Base-by-base conservation (phyloP, 1,140 invertebrate species). In the Hyles vespertilio region DNA sequence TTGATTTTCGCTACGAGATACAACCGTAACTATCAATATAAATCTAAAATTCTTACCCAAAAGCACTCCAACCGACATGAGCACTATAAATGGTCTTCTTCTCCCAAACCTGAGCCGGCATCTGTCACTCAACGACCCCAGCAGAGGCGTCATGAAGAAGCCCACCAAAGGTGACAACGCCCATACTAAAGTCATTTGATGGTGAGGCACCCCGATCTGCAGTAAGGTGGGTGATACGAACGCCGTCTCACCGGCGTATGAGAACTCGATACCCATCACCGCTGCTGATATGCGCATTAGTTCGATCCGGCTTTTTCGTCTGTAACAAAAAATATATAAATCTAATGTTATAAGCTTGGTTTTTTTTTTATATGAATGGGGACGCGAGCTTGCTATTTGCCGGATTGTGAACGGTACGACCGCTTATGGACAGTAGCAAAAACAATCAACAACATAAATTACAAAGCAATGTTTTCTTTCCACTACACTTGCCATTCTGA, bases 231-330 rank as follows among this genome's bases (percentile, higher is more conserved):
- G 98, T 2, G 96, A 98, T 0, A 99, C 97, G 87, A 99, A 99
- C 0, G 98, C 97, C 0, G 98, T 98, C 89, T 99, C 98, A 0
- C 97, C 98, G 0, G 98, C 96, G 75, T 99, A 99, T 0, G 97
- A 98, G 85, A 99, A 98, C 84, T 99, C 98, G 49, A 99, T 98
- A 0, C 98, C 98, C 94, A 98, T 98, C 0, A 99, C 97, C 0
- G 97, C 97, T 0, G 97, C 95, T 8, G 97, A 98, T 51, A 99
- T 92, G 2, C 96, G 90, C 43, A 98, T 92, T 46, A 99, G 81
- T 79, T 99, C 97, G 5, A 91, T 78, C 12, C 95, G 89, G 1
- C 94, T 94, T 90, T 98, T 99, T 59, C 91, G 91, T 77, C 96
- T 96, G 63, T 53, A 61, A 62, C 12, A 40, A 60, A 10, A 32